Percentiles rank a stretch among this genome's conserved stretches.
Conservation (phyloP, 2,797 vertebrate species). For the Emys orbicularis region DNA sequence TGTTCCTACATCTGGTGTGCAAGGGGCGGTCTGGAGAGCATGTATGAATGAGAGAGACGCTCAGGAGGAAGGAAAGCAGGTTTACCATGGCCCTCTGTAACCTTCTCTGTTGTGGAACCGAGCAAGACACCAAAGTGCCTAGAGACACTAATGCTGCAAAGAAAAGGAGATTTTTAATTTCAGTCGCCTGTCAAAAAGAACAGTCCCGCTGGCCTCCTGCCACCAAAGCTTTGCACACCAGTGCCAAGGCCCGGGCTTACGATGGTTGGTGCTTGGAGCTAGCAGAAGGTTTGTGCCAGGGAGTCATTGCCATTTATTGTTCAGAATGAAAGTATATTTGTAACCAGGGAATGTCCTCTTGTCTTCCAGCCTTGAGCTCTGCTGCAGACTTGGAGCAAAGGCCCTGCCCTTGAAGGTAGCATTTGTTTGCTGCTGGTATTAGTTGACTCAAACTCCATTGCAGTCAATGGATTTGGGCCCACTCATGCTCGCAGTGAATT, state of each 20-base stretch:
- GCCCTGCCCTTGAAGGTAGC: constrained; percentile 11
- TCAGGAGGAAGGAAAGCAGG: constrained; percentile 54
- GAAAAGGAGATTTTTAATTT: not conserved
- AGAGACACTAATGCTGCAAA: not conserved
- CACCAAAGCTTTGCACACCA: not conserved
- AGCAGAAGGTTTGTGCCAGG: constrained; percentile 11
- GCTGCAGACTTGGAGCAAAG: not conserved
- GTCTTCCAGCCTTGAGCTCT: constrained; percentile 1
- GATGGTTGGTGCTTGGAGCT: constrained; percentile 11
- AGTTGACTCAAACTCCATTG: not conserved
- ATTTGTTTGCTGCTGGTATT: not conserved
- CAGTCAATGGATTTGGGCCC: not conserved
- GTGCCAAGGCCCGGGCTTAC: constrained; percentile 21
- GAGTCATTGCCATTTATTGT: not conserved
- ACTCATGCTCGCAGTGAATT: not conserved
- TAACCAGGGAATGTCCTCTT: not conserved
- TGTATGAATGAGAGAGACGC: constrained; percentile 36
- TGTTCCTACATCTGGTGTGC: constrained; percentile 61
- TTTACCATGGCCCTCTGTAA: constrained; percentile 60
- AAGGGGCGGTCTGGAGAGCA: constrained; percentile 48
- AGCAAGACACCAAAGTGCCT: not conserved
- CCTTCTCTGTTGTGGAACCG: constrained; percentile 62
- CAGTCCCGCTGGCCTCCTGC: not conserved
- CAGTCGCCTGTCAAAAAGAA: constrained; percentile 17
- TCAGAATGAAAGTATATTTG: constrained; percentile 34